phyloP scores from a whole-genome alignment of 2,888 invertebrate species.

The Junonia oenone region DNA sequence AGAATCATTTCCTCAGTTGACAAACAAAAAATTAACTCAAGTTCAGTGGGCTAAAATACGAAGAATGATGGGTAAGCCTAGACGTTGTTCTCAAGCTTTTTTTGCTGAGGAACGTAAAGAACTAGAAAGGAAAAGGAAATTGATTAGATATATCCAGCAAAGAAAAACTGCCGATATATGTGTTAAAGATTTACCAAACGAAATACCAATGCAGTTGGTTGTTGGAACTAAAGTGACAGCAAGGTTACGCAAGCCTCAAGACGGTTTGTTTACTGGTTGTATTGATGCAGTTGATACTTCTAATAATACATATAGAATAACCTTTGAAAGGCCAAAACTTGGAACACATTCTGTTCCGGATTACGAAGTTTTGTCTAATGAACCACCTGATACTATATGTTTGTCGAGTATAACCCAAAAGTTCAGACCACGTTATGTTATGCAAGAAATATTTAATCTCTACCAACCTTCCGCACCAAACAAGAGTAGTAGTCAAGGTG shows the following conservation, averaged over 20 bases:
- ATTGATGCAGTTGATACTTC: slow-evolving; percentile 97
- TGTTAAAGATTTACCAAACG: slow-evolving; percentile 93
- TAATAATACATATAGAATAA: slow-evolving; percentile 95
- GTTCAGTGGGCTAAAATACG: slow-evolving; percentile 97
- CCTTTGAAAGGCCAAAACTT: slow-evolving; percentile 94
- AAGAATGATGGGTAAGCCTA: slow-evolving; percentile 97
- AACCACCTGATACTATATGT: slow-evolving; percentile 93
- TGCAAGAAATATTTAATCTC: slow-evolving; percentile 76
- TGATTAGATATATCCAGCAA: slow-evolving; percentile 95
- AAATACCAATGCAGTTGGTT: slow-evolving; percentile 95
- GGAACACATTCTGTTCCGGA: slow-evolving; percentile 98
- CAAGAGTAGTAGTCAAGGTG: slow-evolving; percentile 77
- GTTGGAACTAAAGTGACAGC: slow-evolving; percentile 97
- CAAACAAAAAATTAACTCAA: slow-evolving; percentile 89
- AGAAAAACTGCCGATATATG: slow-evolving; percentile 90
- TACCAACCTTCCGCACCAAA: slow-evolving; percentile 54
- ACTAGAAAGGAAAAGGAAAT: slow-evolving; percentile 92
- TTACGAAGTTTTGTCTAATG: slow-evolving; percentile 96
- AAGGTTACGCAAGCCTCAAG: slow-evolving; percentile 93
- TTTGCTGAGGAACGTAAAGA: slow-evolving; percentile 96
- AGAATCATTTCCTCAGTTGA: slow-evolving; percentile 95
- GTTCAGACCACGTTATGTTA: slow-evolving; percentile 84
- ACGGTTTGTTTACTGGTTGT: slow-evolving; percentile 95
- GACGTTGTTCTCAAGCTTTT: slow-evolving; percentile 96
- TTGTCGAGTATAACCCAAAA: slow-evolving; percentile 90